These are phyloP conservation scores for Ichneumoninae sp. DNA, from an alignment of 2,888 invertebrate genomes.

Conservation along the genomic window DNA sequence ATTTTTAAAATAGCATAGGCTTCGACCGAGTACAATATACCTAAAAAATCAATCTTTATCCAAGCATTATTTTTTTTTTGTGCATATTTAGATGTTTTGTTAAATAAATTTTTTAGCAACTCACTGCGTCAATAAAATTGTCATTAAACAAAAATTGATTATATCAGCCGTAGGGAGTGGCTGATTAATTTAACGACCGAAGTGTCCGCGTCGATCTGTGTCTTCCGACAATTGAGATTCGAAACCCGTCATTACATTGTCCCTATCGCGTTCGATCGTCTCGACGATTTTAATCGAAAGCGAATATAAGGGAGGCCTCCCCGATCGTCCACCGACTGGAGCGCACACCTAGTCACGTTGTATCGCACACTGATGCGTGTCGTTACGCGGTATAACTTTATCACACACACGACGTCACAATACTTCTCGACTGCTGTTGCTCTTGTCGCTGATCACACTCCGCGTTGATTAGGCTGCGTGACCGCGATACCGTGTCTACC, in stretches of 20 bases:
- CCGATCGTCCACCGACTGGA: slow-evolving; percentile 45
- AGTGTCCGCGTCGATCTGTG: slow-evolving; percentile 76
- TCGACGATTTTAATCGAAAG: slow-evolving; percentile 74
- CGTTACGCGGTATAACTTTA: slow-evolving; percentile 65
- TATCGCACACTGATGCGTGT: slow-evolving; percentile 53
- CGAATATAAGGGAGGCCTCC: slow-evolving; percentile 42
- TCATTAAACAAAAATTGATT: not conserved
- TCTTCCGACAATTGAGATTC: slow-evolving; percentile 72
- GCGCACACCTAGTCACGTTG: slow-evolving; percentile 36
- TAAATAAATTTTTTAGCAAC: not conserved
- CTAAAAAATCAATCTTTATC: too few species aligned
- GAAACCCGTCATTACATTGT: slow-evolving; percentile 73
- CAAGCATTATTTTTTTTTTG: not conserved
- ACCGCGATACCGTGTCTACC: slow-evolving; percentile 57
- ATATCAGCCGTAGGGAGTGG: not conserved
- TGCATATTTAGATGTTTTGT: not conserved
- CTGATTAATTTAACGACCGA: slow-evolving; percentile 25
- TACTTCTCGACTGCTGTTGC: slow-evolving; percentile 38
- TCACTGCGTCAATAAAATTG: not conserved
- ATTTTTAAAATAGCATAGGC: too few species aligned
- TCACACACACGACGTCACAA: slow-evolving; percentile 23
- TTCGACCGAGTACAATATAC: too few species aligned
- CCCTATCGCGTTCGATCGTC: slow-evolving; percentile 73
- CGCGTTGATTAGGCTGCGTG: slow-evolving; percentile 72
- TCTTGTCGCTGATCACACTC: slow-evolving; percentile 61